Conservation (phyloP, 2,113 vertebrate species). For the Saguinus midas region DNA sequence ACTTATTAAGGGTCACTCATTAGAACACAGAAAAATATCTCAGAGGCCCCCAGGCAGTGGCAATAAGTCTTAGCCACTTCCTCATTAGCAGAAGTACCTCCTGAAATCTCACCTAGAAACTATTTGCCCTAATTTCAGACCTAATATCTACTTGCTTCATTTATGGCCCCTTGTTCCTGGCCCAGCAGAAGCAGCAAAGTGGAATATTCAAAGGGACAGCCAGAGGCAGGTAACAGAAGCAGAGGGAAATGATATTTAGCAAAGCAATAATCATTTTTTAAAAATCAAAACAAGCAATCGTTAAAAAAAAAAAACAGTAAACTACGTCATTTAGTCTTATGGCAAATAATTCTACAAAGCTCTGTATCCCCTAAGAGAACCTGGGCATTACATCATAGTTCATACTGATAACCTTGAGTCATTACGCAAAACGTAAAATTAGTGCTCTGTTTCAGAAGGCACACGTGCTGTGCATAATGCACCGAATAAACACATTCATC, state of each 20-base stretch:
- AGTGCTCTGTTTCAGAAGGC: neutral
- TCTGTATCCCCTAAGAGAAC: neutral
- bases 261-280: neutral
- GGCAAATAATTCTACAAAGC: neutral
- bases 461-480: neutral
- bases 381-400: neutral
- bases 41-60: neutral
- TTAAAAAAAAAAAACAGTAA: neutral
- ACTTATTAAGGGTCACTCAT: neutral
- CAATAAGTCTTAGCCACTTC: neutral
- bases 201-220: neutral
- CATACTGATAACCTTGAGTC: slow-evolving; percentile 23
- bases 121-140: neutral
- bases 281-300: neutral
- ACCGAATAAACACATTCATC: slow-evolving; percentile 25
- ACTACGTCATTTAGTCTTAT: neutral
- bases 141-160: neutral
- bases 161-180: neutral
- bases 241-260: neutral
- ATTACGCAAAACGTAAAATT: slow-evolving; percentile 35
- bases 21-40: neutral
- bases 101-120: neutral
- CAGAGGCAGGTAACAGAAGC: neutral
- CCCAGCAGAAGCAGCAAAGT: neutral
- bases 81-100: neutral